Evolutionary conservation across 2,113 vertebrate species (phyloP).

Genomic region (Cyanistes caeruleus): DNA sequence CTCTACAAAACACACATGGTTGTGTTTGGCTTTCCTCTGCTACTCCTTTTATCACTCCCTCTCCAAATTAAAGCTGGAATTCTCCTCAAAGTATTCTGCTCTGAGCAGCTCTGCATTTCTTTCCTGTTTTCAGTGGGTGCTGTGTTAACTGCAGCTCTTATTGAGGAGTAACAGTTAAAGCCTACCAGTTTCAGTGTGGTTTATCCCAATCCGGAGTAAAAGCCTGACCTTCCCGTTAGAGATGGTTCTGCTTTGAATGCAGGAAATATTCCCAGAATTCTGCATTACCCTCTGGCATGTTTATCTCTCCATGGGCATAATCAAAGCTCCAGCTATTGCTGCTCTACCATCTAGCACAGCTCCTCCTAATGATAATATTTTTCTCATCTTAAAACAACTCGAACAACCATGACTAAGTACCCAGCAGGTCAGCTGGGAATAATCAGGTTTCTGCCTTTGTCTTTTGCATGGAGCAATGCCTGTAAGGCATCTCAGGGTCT

Average conservation of each 20-base stretch:
- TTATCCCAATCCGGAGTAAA: neutral
- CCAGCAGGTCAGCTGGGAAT: neutral
- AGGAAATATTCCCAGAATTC: neutral
- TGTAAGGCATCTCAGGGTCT: neutral
- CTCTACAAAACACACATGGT: neutral
- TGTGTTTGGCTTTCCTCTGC: neutral
- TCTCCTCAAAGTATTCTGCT: neutral
- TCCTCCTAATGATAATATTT: constrained; percentile 39
- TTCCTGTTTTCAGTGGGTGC: neutral
- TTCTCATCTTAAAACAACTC: constrained; percentile 19
- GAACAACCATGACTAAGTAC: neutral
- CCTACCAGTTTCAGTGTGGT: neutral
- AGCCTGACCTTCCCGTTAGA: neutral
- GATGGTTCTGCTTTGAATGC: neutral
- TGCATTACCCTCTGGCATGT: neutral
- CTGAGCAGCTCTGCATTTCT: neutral
- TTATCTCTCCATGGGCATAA: neutral
- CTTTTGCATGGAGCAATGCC: neutral
- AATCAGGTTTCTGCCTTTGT: constrained; percentile 10
- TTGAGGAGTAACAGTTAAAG: neutral
- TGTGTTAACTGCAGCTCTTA: neutral
- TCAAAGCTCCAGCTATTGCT: neutral
- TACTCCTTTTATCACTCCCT: neutral
- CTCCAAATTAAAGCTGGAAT: neutral
- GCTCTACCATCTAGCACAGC: neutral